Conservation (phyloP, 2,888 invertebrate genomes). For the Zaprionus lineosus region DNA sequence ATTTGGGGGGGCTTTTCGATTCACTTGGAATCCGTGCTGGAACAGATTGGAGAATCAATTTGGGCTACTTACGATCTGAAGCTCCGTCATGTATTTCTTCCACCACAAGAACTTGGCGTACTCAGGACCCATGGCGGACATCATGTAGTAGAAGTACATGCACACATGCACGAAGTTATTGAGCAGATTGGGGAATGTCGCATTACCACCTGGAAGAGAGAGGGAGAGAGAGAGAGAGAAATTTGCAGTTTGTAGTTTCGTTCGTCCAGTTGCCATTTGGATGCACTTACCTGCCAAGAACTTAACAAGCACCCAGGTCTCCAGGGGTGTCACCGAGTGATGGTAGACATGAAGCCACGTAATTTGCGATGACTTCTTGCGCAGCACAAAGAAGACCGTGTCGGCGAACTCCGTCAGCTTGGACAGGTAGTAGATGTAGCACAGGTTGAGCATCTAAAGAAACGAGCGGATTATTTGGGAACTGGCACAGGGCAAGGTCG, state of each 20-base stretch:
- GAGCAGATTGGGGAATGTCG: slow-evolving; percentile 85
- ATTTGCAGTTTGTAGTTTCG: too few species aligned
- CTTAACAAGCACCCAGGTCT: slow-evolving; percentile 95
- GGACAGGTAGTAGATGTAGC: slow-evolving; percentile 94
- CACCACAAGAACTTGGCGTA: slow-evolving; percentile 95
- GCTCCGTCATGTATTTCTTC: slow-evolving; percentile 96
- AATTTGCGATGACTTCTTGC: slow-evolving; percentile 95
- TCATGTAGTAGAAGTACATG: slow-evolving; percentile 96
- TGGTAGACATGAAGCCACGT: slow-evolving; percentile 96
- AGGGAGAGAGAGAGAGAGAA: not conserved
- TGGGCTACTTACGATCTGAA: slow-evolving; percentile 90
- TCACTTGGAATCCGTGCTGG: slow-evolving; percentile 29
- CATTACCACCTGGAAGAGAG: slow-evolving; percentile 84
- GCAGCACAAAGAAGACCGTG: slow-evolving; percentile 95
- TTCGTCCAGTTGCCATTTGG: too few species aligned
- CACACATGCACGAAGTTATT: slow-evolving; percentile 97
- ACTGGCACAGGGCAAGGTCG: slow-evolving; percentile 40
- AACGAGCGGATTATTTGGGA: not conserved
- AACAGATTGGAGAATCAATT: slow-evolving; percentile 40
- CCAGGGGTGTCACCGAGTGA: slow-evolving; percentile 96
- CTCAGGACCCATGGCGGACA: slow-evolving; percentile 94
- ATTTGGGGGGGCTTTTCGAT: slow-evolving; percentile 7
- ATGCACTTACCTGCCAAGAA: slow-evolving; percentile 89
- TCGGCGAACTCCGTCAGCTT: slow-evolving; percentile 95
- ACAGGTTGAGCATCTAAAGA: slow-evolving; percentile 83